These are phyloP conservation scores for Cantharis flavilabris DNA, from an alignment of 2,888 invertebrate species.

Conservation along the genomic window DNA sequence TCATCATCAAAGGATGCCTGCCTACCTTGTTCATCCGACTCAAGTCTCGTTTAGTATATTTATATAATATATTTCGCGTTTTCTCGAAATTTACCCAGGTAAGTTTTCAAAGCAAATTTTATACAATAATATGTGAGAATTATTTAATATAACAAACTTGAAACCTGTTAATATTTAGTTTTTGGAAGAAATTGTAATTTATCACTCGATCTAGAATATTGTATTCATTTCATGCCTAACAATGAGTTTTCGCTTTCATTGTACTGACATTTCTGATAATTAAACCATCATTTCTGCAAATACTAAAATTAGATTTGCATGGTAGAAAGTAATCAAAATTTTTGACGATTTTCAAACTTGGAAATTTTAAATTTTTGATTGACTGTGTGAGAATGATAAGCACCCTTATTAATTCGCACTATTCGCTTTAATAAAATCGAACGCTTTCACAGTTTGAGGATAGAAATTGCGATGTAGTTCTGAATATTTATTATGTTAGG, in stretches of 20 bases:
- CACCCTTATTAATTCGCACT: neutral
- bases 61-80: neutral
- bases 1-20: neutral
- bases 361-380: neutral
- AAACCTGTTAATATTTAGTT: neutral
- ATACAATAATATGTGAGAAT: neutral
- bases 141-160: neutral
- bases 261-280: neutral
- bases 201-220: neutral
- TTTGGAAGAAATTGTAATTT: neutral
- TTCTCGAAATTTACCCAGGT: neutral
- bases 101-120: neutral
- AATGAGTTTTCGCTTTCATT: neutral
- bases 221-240: neutral
- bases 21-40: neutral
- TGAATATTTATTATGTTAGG: conserved; percentile 20
- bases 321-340: neutral
- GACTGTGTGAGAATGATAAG: neutral
- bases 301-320: neutral
- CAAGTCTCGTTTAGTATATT: neutral
- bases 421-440: conserved; percentile 14
- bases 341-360: neutral
- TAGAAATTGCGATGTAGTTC: conserved; percentile 19
- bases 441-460: conserved; percentile 8
- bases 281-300: neutral